Evolutionary conservation across 2,797 vertebrate species (phyloP), one percentile per base, ranked within the genome.

Genomic region (Xiphophorus birchmanni): DNA sequence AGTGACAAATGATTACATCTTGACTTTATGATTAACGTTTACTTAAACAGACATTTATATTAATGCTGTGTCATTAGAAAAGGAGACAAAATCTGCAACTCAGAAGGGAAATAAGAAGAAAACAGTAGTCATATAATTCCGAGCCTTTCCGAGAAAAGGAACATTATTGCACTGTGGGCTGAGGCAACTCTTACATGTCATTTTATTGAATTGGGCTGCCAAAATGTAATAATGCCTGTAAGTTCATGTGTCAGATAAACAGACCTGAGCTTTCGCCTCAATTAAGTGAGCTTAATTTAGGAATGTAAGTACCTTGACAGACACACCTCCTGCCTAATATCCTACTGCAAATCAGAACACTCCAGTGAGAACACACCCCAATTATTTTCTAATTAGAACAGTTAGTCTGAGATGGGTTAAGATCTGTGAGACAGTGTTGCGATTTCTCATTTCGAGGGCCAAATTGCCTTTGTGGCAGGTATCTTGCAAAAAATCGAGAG

Each of bases 401-500:
- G 76, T 82, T 77, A 69, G 63, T 80, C 74, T 79, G 52, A 88
- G 86, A 83, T 48, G 29, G 48, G 81, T 58, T 40, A 69, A 78
- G 60, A 73, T 60, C 77, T 88, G 81, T 88, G 56, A 84, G 83
- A 89, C 86, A 83, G 86, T 87, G 82, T 75, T 78, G 76, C 47
- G 80, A 89, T 72, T 90, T 18, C n/a, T 72, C 48, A 73, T 84
- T 84, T 71, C 42, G 8, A 60, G 29, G 80, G 71, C 80, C 82
- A 89, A 90, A 90, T 82, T 82, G 83, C 89, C 77, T 86, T 75
- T 82, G 83, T 78, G 79, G 73, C 74, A 82, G 83, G 86, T 88
- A 89, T 92, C 89, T 88, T 74, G 26, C 54, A 82, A 84, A 92
- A 89, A 92, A 93, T 91, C 87, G 82, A 87, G 90, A 83, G 72